Conservation (phyloP, 2,888 invertebrate genomes). For the Eucera pruinosa region DNA sequence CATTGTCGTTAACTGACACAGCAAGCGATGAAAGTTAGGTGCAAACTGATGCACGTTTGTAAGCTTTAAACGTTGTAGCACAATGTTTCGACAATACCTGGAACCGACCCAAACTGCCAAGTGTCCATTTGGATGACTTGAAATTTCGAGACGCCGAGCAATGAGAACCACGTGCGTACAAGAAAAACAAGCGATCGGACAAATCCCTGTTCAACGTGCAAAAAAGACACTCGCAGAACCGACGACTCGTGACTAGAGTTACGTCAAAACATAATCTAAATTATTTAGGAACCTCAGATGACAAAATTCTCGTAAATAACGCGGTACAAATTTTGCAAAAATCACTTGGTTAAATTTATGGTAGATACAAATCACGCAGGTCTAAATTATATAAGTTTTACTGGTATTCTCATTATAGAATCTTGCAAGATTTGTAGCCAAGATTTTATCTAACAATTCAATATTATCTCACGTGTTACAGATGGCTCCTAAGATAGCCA, state of each 20-base stretch:
- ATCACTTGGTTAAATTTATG: too few relatives aligned
- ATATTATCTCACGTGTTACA: neutral
- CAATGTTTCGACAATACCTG: constrained; percentile 63
- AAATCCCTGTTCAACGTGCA: neutral
- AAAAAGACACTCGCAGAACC: neutral
- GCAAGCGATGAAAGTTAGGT: constrained; percentile 60
- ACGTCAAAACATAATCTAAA: neutral
- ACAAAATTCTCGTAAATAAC: too few relatives aligned
- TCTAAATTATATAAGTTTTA: too few relatives aligned
- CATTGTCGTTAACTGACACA: constrained; percentile 32
- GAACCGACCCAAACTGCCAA: constrained; percentile 61
- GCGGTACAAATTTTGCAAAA: too few relatives aligned
- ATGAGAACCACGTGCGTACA: constrained; percentile 20
- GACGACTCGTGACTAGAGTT: neutral
- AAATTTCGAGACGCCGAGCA: constrained; percentile 36
- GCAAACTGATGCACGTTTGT: constrained; percentile 60
- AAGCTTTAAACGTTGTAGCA: constrained; percentile 42
- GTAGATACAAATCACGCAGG: too few relatives aligned
- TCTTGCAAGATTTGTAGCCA: neutral
- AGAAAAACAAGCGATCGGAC: neutral
- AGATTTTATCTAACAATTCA: neutral
- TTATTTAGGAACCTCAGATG: too few relatives aligned
- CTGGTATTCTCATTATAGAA: neutral
- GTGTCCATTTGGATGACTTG: constrained; percentile 48
- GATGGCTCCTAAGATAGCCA: too few relatives aligned